phyloP scores from a whole-genome alignment of 1,140 invertebrate species.

The Drosophila subpulchrella region DNA sequence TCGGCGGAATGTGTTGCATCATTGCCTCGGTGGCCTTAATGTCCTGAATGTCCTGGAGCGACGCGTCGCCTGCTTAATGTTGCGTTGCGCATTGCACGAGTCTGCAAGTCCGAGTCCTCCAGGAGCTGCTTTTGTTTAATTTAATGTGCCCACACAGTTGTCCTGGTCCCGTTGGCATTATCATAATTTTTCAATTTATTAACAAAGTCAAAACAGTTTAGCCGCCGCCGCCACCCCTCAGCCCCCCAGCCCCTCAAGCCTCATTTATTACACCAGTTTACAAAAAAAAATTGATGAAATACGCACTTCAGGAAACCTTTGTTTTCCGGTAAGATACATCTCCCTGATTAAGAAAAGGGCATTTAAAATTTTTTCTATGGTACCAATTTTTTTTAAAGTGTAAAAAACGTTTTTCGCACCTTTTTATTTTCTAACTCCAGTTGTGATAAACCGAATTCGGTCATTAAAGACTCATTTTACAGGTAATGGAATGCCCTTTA shows the following conservation, averaged over 20 bases:
- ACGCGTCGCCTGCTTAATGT: constrained; percentile 76
- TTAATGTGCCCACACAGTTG: constrained; percentile 72
- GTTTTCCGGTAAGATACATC: too few species aligned
- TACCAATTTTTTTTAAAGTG: too few species aligned
- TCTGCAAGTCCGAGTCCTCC: constrained; percentile 42
- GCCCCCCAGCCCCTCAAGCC: constrained; percentile 17
- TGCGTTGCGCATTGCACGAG: constrained; percentile 77
- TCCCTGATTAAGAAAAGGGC: too few species aligned
- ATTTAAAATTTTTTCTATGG: too few species aligned
- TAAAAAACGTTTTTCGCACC: too few species aligned
- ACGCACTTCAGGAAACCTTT: too few species aligned
- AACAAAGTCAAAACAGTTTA: constrained; percentile 83
- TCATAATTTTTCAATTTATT: constrained; percentile 83
- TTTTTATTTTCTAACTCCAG: too few species aligned
- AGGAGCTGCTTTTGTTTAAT: constrained; percentile 63
- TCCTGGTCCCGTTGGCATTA: constrained; percentile 57
- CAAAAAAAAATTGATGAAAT: too few species aligned
- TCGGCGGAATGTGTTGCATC: constrained; percentile 75
- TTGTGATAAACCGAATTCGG: too few species aligned
- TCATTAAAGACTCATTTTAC: too few species aligned
- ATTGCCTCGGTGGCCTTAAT: constrained; percentile 77
- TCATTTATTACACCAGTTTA: too few species aligned
- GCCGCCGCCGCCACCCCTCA: constrained; percentile 16
- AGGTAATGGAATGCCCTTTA: too few species aligned
- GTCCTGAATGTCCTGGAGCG: constrained; percentile 74